Evolutionary conservation across 2,797 vertebrate species (phyloP).

Genomic region (Danio albolineatus): DNA sequence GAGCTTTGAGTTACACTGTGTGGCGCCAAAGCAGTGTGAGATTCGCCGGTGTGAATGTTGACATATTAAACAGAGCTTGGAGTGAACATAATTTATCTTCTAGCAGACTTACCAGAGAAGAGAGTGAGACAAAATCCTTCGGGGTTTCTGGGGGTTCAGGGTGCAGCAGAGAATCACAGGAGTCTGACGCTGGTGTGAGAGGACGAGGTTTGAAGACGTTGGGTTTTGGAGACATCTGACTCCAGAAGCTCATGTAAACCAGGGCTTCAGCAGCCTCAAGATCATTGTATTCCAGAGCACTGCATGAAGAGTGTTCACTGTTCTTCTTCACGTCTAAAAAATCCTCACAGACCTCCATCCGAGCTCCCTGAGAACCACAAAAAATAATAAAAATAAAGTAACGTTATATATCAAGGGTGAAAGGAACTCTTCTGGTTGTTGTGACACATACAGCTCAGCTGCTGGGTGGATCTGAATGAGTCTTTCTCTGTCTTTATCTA

Average conservation of each 20-base stretch:
- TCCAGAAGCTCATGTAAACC: slow-evolving; percentile 98
- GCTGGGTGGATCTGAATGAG: slow-evolving; percentile 6
- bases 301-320: slow-evolving; percentile 84
- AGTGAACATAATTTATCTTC: slow-evolving; percentile 10
- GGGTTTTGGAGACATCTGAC: slow-evolving; percentile 81
- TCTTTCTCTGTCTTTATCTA: slow-evolving; percentile 19
- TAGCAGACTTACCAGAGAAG: slow-evolving; percentile 88
- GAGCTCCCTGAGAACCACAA: slow-evolving; percentile 78
- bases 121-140: slow-evolving; percentile 91
- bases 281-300: slow-evolving; percentile 90
- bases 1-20: slow-evolving; percentile 12
- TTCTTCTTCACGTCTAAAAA: slow-evolving; percentile 86
- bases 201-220: slow-evolving; percentile 85
- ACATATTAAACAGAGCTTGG: slow-evolving; percentile 45
- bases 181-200: slow-evolving; percentile 94
- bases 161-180: slow-evolving; percentile 85
- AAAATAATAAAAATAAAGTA: slow-evolving; percentile 3
- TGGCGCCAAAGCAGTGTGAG: not conserved
- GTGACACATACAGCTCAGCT: slow-evolving; percentile 18
- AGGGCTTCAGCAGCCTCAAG: slow-evolving; percentile 94
- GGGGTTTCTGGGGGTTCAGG: slow-evolving; percentile 77
- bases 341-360: slow-evolving; percentile 83
- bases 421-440: not conserved
- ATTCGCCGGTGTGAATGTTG: slow-evolving; percentile 32
- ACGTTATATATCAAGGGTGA: not conserved